Conservation (phyloP, 2,113 vertebrate genomes). For the Cranoglanis bouderius region DNA sequence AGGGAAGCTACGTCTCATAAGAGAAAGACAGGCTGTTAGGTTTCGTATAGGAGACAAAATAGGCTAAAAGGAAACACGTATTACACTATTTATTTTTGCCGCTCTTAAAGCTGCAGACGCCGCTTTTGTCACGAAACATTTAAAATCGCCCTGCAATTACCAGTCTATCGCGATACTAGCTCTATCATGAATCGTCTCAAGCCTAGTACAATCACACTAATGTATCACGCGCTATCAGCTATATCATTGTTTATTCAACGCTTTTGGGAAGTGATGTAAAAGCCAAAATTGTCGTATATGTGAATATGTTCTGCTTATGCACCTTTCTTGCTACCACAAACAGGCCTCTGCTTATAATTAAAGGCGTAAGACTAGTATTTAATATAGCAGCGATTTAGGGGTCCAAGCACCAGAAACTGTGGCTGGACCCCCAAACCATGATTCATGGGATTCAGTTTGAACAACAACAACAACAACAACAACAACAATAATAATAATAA, state of each 20-base stretch:
- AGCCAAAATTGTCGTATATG: background rate
- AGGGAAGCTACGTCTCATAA: background rate
- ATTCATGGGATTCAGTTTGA: background rate
- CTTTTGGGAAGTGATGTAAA: background rate
- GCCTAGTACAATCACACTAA: background rate
- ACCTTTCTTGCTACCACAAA: background rate
- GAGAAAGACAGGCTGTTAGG: no score
- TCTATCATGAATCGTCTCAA: background rate
- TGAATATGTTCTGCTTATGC: background rate
- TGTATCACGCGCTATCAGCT: background rate
- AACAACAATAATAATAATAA: background rate
- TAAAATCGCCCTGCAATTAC: background rate
- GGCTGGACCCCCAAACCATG: background rate
- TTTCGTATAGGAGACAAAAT: no score
- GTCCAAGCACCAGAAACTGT: background rate
- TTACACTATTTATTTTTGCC: no score
- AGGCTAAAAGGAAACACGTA: no score
- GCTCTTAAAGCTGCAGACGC: background rate
- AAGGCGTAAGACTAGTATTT: background rate
- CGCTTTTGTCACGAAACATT: background rate
- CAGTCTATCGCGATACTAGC: background rate
- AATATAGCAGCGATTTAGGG: background rate
- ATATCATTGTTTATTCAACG: background rate
- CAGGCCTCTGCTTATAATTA: background rate
- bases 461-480: background rate